Conservation (phyloP, 1,140 invertebrate genomes). For the Wiebesia pumilae region DNA sequence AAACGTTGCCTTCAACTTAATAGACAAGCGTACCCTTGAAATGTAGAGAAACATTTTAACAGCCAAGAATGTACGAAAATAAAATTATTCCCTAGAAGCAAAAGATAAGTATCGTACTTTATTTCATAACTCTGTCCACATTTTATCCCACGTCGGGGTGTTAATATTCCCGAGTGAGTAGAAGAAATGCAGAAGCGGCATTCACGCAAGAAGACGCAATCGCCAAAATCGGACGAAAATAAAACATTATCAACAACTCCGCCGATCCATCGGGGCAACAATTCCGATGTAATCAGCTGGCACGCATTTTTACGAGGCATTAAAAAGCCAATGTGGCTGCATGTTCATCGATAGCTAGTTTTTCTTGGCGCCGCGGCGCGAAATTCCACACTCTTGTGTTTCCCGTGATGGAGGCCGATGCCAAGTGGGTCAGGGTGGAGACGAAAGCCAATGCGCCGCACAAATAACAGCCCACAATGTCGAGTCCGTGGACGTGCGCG, state of each 20-base stretch:
- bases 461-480: background rate
- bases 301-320: constrained; percentile 23
- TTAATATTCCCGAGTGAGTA: too few relatives aligned
- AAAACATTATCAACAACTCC: background rate
- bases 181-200: too few relatives aligned
- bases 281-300: background rate
- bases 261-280: too few relatives aligned
- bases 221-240: background rate
- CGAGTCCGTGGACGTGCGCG: background rate
- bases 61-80: too few relatives aligned
- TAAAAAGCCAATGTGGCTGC: constrained; percentile 11
- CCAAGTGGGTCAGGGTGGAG: constrained; percentile 58
- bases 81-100: background rate
- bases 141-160: too few relatives aligned
- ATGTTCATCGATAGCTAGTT: too few relatives aligned
- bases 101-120: constrained; percentile 26
- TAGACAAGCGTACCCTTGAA: too few relatives aligned
- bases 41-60: too few relatives aligned
- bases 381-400: background rate
- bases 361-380: too few relatives aligned
- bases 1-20: too few relatives aligned
- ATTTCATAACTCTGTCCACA: background rate
- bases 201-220: too few relatives aligned
- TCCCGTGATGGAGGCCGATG: constrained; percentile 48
- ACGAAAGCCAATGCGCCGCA: background rate